Percentiles rank a stretch among this genome's conserved stretches.
These are phyloP conservation scores for Ammodytes marinus DNA, from an alignment of 2,113 vertebrate genomes.

Conservation along the genomic window DNA sequence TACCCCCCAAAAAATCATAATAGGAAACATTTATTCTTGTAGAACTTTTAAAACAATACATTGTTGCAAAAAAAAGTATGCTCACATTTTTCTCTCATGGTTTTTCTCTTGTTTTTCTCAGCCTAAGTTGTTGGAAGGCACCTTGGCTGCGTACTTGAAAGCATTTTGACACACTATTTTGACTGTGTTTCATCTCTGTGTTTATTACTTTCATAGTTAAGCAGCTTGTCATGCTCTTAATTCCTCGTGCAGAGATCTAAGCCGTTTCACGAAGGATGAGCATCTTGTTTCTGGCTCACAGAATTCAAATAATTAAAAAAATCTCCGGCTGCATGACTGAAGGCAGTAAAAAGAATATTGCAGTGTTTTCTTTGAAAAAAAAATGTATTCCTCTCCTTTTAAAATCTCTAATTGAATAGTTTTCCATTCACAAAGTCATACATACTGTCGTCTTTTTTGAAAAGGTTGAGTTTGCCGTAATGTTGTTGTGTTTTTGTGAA, in stretches of 20 bases:
- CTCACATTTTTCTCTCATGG: background rate
- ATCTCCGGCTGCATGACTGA: background rate
- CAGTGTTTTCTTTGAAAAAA: background rate
- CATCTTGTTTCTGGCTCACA: slow-evolving; percentile 15
- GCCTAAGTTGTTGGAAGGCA: slow-evolving; percentile 21
- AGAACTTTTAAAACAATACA: background rate
- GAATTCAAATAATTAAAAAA: background rate
- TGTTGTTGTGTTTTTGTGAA: background rate
- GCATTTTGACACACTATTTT: slow-evolving; percentile 11
- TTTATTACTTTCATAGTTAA: slow-evolving; percentile 50
- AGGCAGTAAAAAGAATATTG: background rate
- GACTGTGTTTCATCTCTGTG: slow-evolving; percentile 30
- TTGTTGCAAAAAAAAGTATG: no score
- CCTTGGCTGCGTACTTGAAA: slow-evolving; percentile 6
- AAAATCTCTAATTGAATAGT: no score
- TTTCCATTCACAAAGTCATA: background rate
- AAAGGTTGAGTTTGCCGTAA: no score
- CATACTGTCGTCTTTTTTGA: no score
- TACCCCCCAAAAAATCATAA: background rate
- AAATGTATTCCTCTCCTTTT: background rate
- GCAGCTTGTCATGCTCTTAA: slow-evolving; percentile 31
- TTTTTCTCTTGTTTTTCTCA: slow-evolving; percentile 9
- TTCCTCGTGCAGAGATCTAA: slow-evolving; percentile 26
- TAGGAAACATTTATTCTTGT: background rate
- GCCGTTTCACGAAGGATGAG: slow-evolving; percentile 6